Evolutionary conservation across 2,113 vertebrate genomes (phyloP).

Genomic region (Jacana jacana): DNA sequence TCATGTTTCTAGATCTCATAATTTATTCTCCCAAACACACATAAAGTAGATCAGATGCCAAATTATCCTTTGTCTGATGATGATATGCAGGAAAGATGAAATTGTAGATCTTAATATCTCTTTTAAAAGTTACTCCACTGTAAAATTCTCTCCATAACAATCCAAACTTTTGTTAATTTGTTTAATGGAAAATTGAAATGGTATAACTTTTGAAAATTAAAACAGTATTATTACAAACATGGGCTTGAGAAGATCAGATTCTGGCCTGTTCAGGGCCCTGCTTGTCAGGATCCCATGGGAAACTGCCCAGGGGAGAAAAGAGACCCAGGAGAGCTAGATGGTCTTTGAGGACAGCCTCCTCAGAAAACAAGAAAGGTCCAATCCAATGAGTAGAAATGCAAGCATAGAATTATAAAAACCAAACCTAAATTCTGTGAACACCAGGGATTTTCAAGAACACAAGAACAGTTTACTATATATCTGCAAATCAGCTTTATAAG

Average conservation of each 20-base stretch:
- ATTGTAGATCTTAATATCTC: neutral
- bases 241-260: neutral
- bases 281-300: neutral
- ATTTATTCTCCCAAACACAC: neutral
- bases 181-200: neutral
- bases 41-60: neutral
- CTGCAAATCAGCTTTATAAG: neutral
- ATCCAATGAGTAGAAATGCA: neutral
- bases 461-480: neutral
- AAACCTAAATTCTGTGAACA: neutral
- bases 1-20: neutral
- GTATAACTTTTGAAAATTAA: neutral
- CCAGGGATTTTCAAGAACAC: neutral
- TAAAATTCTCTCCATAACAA: neutral
- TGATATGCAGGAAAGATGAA: neutral
- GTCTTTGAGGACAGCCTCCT: neutral
- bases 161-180: neutral
- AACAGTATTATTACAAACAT: neutral
- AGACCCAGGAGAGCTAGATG: neutral
- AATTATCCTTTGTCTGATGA: neutral
- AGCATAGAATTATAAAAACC: neutral
- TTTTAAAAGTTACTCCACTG: neutral
- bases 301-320: neutral
- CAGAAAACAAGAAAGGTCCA: neutral
- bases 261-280: neutral